Evolutionary conservation across 2,888 invertebrate species (phyloP), one percentile per base, ranked within the genome.

Genomic region (Pilophorus perplexus): DNA sequence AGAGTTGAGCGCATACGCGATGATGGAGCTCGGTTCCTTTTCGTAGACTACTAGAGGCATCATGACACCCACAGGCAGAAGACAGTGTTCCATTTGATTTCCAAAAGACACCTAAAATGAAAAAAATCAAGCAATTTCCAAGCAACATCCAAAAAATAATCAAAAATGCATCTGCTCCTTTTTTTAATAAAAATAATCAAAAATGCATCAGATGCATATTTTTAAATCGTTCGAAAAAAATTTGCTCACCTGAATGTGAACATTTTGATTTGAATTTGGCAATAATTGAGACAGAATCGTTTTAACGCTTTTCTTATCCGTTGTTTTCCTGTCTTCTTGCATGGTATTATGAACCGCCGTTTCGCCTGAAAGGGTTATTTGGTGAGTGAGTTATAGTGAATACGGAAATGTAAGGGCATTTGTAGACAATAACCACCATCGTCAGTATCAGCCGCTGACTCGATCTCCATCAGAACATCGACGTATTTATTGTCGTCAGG

Each of bases 21-120:
- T 89, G 59, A 93, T 87, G 0, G 91, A 92, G 70, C 90, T 89
- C 0, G 88, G 85, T 76, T 93, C 90, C 40, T 82, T 83, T 75
- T 92, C 91, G 72, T 86, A 86, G 0, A 93, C 87, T 1, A 88
- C 81, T n/a, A 88, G 78, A 0, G 86, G 85, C n/a, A 85, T 79
- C 62, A 73, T 71, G 28, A 73, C 78, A 69, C 85, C 85, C 16
- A 81, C 73, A 0, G 85, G 84, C 20, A 89, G 75, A 3, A 84
- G 79, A 73, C 87, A 83, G 77, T 92, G 90, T 74, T 91, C 90
- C 70, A 84, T 82, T 0, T 80, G 72, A 42, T 6, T 42, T 10
- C 5, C 8, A n/a, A 42, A 42, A 42, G 42, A 14, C n/a, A 42
- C 16, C 12, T 42, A 14, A n/a, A 42, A 42, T 6, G 10, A 6